Evolutionary conservation across 2,113 vertebrate genomes (phyloP).

Genomic region (Antechinus stuartii): DNA sequence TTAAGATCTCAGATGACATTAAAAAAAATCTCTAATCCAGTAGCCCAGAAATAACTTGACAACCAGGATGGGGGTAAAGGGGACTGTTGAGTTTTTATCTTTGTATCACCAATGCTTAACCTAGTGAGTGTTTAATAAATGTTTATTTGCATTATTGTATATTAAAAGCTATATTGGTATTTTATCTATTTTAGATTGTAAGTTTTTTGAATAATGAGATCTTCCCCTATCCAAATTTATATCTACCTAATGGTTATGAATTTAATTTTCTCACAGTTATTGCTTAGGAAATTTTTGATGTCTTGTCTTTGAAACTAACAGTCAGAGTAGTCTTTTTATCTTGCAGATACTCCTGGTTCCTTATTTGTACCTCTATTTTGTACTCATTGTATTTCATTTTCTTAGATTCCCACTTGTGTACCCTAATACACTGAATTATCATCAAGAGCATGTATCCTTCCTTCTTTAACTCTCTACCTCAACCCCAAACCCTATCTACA

Average conservation of each 20-base stretch:
- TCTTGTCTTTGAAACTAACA: not conserved
- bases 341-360: not conserved
- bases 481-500: not conserved
- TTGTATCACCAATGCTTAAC: not conserved
- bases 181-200: not conserved
- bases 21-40: not conserved
- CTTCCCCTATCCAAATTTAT: not conserved
- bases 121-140: not conserved
- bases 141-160: not conserved
- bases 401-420: not conserved
- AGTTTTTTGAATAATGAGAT: not conserved
- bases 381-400: not conserved
- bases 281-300: not conserved
- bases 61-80: not conserved
- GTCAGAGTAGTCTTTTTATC: not conserved
- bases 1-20: not conserved
- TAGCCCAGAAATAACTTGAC: not conserved
- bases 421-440: not conserved
- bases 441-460: not conserved
- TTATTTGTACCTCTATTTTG: not conserved
- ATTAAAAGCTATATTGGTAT: not conserved
- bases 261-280: not conserved
- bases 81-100: not conserved
- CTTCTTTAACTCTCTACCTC: not conserved
- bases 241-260: not conserved